Evolutionary conservation across 2,113 vertebrate genomes (phyloP).

Genomic region (Nestor notabilis): DNA sequence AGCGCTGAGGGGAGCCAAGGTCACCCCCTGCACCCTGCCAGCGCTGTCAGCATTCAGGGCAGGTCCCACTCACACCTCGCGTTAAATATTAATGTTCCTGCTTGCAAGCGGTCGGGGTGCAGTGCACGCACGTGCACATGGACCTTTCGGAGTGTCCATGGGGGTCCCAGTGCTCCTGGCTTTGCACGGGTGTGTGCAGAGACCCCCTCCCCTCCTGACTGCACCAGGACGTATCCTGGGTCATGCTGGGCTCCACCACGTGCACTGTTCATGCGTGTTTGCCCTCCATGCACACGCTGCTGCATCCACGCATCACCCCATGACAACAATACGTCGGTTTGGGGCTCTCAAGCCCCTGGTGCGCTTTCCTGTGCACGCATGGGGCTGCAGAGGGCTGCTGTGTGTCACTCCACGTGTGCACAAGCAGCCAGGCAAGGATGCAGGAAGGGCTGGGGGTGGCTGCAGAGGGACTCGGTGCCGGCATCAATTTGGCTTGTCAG

Average conservation of each 20-base stretch:
- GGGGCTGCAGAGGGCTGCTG: background rate
- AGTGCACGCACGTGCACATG: fast-evolving
- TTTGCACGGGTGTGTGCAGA: background rate
- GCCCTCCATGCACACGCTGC: background rate
- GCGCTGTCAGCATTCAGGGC: conserved; percentile 10
- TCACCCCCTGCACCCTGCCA: background rate
- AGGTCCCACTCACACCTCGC: background rate
- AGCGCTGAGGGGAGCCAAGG: background rate
- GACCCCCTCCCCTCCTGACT: background rate
- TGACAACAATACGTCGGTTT: fast-evolving
- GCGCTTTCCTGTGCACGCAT: fast-evolving
- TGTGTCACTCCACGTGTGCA: fast-evolving
- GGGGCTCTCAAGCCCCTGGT: background rate
- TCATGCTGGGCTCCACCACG: background rate
- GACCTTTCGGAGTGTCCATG: fast-evolving
- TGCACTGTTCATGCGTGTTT: background rate
- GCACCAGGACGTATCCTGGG: background rate
- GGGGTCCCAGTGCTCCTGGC: background rate
- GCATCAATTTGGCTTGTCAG: conserved; percentile 62
- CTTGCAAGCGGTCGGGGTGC: background rate
- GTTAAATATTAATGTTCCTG: conserved; percentile 39
- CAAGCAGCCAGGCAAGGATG: background rate
- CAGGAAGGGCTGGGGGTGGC: background rate
- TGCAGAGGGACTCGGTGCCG: conserved; percentile 19
- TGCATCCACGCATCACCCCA: background rate